These are phyloP conservation scores for human DNA, from an alignment of 2,113 vertebrate genomes.

Conservation along the genomic window GRCh38 chr1:48311001-48311500, in stretches of 20 bases:
- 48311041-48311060: not conserved
- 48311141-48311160: not conserved
- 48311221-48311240: not conserved
- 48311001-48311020: not conserved
- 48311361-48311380: not conserved
- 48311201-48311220: not conserved
- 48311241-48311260: not conserved
- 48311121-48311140: not conserved
- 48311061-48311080: not conserved
- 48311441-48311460: not conserved
- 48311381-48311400: not conserved
- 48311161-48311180: not conserved
- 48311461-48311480: not conserved
- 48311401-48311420: not conserved
- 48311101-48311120: not conserved
- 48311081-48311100: not conserved
- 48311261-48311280: not conserved
- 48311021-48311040: not conserved
- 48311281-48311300: not conserved
- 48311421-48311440: not conserved
- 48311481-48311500: not conserved
- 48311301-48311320: not conserved
- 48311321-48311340: not conserved
- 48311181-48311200: not conserved
- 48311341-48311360: not conserved